Evolutionary conservation across 2,113 vertebrate genomes (phyloP), one percentile per base, ranked within the genome.

Genomic region (Anguilla rostrata): DNA sequence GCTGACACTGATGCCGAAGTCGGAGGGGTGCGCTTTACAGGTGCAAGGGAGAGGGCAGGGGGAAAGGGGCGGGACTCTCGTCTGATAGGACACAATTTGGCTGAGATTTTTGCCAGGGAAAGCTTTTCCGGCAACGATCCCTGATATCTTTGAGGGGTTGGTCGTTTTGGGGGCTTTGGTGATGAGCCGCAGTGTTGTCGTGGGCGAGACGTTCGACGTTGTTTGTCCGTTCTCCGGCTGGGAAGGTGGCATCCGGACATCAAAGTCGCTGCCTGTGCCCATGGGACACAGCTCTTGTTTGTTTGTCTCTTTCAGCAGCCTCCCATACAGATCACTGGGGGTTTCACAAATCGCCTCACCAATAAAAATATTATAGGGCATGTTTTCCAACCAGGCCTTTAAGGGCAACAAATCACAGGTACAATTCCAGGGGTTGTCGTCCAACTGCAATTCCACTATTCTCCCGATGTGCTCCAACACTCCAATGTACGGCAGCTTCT

Each of bases 371-470:
- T 98, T 99, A 87, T 99, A 99, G 89, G 98, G 98, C 98, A 99
- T 99, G 90, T 99, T 99, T 94, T 99, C 98, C 92, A 99, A 92
- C 98, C 98, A 99, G 0, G 98, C 97, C 93, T 99, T 99, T 79
- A 99, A 95, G 86, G 98, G 97, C 86, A 99, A 94, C 92, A 99
- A 94, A 93, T 99, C 98, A 93, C 98, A 99, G 57, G 98, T 99
- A 91, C 98, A 99, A 93, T 99, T 99, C 98, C 98, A 99, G 75
- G 98, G 98, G 91, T 99, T 99, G 94, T 99, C 98, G 83, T 99
- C 98, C 89, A 99, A 92, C 88, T 99, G 98, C 91, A 99, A 85
- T 85, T 99, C 98, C 0, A 99, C 98, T 0, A 99, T 97, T 15
- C 98, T 95, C 40, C 98, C 98, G 14, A 99, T 99, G 89, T 99